Evolutionary conservation across 2,797 vertebrate genomes (phyloP).

Genomic region (Epinephelus awoara): DNA sequence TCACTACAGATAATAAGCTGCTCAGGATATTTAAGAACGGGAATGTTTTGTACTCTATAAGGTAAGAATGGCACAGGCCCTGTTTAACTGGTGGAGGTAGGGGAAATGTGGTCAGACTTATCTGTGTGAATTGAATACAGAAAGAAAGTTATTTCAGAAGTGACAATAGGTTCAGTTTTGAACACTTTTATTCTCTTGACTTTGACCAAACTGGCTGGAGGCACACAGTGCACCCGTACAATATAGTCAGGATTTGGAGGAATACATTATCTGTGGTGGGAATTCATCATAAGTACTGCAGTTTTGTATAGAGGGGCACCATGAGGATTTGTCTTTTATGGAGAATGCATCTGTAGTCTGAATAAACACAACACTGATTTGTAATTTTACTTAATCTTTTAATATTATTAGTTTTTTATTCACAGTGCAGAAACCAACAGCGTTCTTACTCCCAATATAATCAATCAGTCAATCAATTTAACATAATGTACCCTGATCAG

Average conservation of each 20-base stretch:
- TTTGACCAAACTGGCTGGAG: background rate
- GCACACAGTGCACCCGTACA: background rate
- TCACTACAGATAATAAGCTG: slow-evolving; percentile 97
- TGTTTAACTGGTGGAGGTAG: too few species aligned
- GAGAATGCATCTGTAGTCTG: background rate
- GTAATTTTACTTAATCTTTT: background rate
- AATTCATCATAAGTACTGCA: background rate
- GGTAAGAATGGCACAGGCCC: slow-evolving; percentile 79
- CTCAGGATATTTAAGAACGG: slow-evolving; percentile 97
- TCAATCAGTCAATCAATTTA: too few species aligned
- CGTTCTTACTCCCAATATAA: background rate
- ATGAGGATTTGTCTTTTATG: too few species aligned
- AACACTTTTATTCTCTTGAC: background rate
- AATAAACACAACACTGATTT: background rate
- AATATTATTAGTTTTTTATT: background rate
- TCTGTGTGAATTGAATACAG: background rate
- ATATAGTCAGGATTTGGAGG: background rate
- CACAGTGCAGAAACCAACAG: background rate
- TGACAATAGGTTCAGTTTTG: background rate
- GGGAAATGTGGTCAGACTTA: too few species aligned
- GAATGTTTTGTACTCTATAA: slow-evolving; percentile 96
- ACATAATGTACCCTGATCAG: background rate
- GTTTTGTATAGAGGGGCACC: background rate
- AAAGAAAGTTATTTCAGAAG: background rate
- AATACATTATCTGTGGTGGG: slow-evolving; percentile 3